These are phyloP conservation scores for Beris morrisii DNA, from an alignment of 2,888 invertebrate species.

Conservation along the genomic window DNA sequence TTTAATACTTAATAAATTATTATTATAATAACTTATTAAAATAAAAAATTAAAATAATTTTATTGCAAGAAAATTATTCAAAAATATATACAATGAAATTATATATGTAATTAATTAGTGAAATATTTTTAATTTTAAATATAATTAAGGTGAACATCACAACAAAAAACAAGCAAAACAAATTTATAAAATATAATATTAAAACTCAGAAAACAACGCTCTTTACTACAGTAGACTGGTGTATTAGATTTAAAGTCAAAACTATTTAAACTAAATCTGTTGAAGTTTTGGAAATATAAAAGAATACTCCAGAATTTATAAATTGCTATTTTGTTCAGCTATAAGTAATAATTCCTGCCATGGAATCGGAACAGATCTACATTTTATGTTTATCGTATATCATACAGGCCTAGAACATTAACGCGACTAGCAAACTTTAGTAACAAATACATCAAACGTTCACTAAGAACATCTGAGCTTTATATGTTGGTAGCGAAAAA, in stretches of 20 bases:
- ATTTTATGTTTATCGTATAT: too few species aligned
- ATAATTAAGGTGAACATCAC: neutral
- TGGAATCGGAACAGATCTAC: too few species aligned
- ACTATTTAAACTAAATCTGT: neutral
- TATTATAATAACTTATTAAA: neutral
- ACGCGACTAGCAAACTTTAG: too few species aligned
- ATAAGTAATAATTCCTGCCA: neutral
- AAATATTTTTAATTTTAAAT: conserved; percentile 4
- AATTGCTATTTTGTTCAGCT: neutral
- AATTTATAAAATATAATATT: neutral
- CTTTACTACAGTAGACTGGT: conserved; percentile 20
- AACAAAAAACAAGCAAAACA: neutral
- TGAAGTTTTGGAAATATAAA: neutral
- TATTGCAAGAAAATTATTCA: neutral
- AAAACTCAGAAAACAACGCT: conserved; percentile 14
- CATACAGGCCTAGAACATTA: too few species aligned
- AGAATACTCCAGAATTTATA: neutral
- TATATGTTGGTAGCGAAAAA: too few species aligned
- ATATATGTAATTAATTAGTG: neutral
- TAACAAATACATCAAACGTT: too few species aligned
- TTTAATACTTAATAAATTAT: neutral
- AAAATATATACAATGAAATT: conserved; percentile 9
- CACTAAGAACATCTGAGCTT: too few species aligned
- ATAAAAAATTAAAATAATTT: conserved; percentile 1
- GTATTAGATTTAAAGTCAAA: conserved; percentile 6